Conservation (phyloP, 2,797 vertebrate species). For the Phoebastria nigripes region DNA sequence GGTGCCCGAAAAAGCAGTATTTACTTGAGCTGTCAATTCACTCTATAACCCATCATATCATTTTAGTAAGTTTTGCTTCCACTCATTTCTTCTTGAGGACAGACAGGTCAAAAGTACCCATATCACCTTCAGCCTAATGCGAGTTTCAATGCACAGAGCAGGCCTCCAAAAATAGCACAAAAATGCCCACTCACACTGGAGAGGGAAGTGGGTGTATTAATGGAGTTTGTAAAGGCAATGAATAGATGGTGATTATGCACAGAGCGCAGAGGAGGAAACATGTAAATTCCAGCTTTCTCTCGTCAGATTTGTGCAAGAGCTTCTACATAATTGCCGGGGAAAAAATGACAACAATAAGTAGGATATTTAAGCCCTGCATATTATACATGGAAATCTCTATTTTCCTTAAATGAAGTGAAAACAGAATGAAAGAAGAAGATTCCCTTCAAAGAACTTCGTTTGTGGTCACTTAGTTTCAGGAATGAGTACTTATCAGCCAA, state of each 20-base stretch:
- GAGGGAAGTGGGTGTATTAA: background rate
- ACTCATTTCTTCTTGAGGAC: background rate
- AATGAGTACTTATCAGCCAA: background rate
- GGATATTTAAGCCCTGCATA: background rate
- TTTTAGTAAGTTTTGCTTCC: background rate
- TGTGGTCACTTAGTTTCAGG: background rate
- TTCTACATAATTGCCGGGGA: background rate
- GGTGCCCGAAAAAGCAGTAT: background rate
- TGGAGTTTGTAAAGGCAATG: background rate
- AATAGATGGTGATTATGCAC: slow-evolving; percentile 8
- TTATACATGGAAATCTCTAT: background rate
- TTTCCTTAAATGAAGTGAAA: slow-evolving; percentile 23
- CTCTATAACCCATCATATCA: background rate
- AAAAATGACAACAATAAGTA: background rate
- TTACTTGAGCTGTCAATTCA: background rate
- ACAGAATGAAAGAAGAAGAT: slow-evolving; percentile 12
- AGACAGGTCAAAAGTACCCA: background rate
- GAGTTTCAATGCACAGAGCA: background rate
- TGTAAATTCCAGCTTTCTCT: background rate
- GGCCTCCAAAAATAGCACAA: background rate
- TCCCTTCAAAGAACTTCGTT: slow-evolving; percentile 7
- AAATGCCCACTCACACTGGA: background rate
- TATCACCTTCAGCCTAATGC: background rate
- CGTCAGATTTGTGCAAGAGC: background rate
- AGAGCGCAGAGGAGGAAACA: background rate